Percentiles rank a stretch among this genome's conserved stretches.
These are phyloP conservation scores for Lypha dubia DNA, from an alignment of 2,888 invertebrate species.

Conservation along the genomic window DNA sequence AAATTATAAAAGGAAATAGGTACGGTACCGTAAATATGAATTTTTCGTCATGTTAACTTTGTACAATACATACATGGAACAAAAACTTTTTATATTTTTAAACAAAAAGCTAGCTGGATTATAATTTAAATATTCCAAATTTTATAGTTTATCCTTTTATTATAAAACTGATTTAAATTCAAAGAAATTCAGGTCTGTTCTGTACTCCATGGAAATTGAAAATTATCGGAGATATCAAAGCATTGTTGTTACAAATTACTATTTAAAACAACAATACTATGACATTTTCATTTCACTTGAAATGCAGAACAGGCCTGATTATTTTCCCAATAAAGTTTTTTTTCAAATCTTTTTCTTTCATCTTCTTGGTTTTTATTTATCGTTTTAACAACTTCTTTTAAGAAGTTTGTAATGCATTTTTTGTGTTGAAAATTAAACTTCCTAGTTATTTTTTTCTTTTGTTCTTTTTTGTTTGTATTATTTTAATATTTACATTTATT, in stretches of 20 bases:
- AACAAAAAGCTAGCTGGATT: conserved; percentile 22
- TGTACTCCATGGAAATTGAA: too few relatives aligned
- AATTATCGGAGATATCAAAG: too few relatives aligned
- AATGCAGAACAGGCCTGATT: too few relatives aligned
- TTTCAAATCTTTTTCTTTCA: conserved; percentile 20
- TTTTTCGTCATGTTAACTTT: conserved; percentile 18
- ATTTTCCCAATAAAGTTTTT: neutral
- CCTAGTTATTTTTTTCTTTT: conserved; percentile 63
- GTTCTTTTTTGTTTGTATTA: too few relatives aligned
- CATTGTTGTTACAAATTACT: too few relatives aligned
- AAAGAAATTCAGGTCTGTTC: neutral
- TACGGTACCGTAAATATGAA: neutral
- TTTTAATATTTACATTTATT: conserved; percentile 72
- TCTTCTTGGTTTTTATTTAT: conserved; percentile 1
- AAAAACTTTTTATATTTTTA: conserved; percentile 3
- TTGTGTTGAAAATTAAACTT: conserved; percentile 65
- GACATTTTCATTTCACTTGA: too few relatives aligned
- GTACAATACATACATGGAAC: conserved; percentile 1
- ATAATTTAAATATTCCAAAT: conserved; percentile 20
- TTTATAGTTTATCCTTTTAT: conserved; percentile 20
- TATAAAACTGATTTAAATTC: conserved; percentile 1
- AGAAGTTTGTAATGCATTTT: conserved; percentile 56
- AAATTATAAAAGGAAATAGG: neutral
- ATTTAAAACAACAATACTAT: too few relatives aligned
- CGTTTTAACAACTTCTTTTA: conserved; percentile 40